phyloP scores from a whole-genome alignment of 2,113 vertebrate species.

The Bungarus multicinctus region DNA sequence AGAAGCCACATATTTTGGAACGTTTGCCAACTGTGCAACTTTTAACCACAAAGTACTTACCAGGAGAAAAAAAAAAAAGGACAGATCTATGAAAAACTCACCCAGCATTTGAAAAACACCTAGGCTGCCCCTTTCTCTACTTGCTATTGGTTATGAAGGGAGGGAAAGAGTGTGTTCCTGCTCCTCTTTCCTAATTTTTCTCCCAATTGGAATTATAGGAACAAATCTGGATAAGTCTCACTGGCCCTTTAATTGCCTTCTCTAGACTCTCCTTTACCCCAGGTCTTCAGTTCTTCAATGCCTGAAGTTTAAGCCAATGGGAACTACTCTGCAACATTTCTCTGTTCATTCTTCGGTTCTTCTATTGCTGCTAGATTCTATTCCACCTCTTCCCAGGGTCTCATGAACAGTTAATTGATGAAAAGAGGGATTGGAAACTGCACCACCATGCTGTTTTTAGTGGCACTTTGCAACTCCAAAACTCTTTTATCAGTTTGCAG shows the following conservation, averaged over 20 bases:
- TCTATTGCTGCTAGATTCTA: fast-evolving
- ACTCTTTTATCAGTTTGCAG: background rate
- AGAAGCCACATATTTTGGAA: background rate
- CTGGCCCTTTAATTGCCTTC: background rate
- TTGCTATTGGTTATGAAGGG: background rate
- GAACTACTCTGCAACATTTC: background rate
- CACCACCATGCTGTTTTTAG: background rate
- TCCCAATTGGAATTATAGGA: background rate
- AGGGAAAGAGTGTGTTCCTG: no score
- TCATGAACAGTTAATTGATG: background rate
- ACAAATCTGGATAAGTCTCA: background rate
- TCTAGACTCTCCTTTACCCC: background rate
- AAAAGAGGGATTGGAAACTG: background rate
- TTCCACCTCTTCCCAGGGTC: background rate
- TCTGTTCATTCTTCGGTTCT: background rate
- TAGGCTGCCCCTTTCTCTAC: background rate
- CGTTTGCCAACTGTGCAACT: background rate
- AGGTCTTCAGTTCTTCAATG: background rate
- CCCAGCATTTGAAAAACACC: background rate
- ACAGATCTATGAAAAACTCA: background rate
- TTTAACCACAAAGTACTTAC: background rate
- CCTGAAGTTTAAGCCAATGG: background rate
- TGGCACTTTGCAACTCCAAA: background rate
- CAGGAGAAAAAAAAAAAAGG: background rate
- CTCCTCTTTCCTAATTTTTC: background rate